Evolutionary conservation across 2,888 invertebrate species (phyloP).

Genomic region (Temnothorax unifasciatus): DNA sequence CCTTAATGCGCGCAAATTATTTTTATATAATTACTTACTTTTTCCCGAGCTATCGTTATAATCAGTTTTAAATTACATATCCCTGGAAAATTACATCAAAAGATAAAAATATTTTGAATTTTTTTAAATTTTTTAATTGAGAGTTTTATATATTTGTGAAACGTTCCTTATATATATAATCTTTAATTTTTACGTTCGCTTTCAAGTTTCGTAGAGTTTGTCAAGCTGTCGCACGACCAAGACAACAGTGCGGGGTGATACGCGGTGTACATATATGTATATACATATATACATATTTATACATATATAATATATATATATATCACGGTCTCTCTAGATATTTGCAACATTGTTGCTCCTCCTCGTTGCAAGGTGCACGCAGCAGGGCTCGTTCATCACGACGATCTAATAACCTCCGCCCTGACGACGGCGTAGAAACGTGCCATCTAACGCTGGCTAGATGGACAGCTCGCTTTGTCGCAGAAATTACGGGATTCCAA

Average conservation of each 20-base stretch:
- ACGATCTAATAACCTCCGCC: slow-evolving; percentile 79
- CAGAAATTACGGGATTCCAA: slow-evolving; percentile 81
- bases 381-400: slow-evolving; percentile 80
- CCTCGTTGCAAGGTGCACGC: slow-evolving; percentile 69
- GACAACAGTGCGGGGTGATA: neutral
- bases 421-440: slow-evolving; percentile 59
- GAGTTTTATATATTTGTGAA: neutral
- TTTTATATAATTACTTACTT: neutral
- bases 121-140: neutral
- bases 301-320: neutral
- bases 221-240: slow-evolving; percentile 36
- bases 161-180: neutral
- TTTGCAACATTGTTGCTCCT: slow-evolving; percentile 64
- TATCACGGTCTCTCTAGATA: slow-evolving; percentile 39
- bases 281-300: neutral
- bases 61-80: neutral
- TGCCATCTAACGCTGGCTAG: slow-evolving; percentile 67
- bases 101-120: neutral
- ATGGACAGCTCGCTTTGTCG: slow-evolving; percentile 80
- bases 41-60: neutral
- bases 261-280: neutral
- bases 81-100: neutral
- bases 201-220: slow-evolving; percentile 29
- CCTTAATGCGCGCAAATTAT: neutral
- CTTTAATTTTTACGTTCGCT: neutral